phyloP scores from a whole-genome alignment of 1,140 invertebrate species.

The Heliconius hewitsoni region DNA sequence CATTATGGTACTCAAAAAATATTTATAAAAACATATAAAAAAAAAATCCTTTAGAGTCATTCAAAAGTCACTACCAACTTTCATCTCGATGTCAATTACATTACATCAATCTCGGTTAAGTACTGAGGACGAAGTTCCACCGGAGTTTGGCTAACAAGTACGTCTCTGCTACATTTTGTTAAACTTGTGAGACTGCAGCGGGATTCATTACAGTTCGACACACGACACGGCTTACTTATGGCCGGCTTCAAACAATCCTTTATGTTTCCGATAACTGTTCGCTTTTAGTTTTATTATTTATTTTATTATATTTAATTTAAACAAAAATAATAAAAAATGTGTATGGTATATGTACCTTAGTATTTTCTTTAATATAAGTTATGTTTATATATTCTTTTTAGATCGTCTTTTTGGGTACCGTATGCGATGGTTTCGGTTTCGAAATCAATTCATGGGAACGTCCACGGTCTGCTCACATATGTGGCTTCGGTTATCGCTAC shows the following conservation, averaged over 20 bases:
- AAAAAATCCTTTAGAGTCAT: background rate
- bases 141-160: conserved; percentile 5
- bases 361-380: no score
- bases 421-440: background rate
- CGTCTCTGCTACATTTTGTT: background rate
- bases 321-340: no score
- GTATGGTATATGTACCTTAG: no score
- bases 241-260: background rate
- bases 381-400: no score
- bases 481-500: no score
- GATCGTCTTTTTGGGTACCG: background rate
- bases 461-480: no score
- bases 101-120: conserved; percentile 34
- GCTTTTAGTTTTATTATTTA: no score
- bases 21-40: background rate
- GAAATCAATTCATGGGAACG: background rate
- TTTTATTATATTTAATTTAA: no score
- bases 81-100: conserved; percentile 17
- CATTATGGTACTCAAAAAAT: no score
- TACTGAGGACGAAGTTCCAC: background rate
- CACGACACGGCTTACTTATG: background rate
- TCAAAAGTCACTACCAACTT: background rate
- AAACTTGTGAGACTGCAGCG: conserved; percentile 1
- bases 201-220: conserved; percentile 8
- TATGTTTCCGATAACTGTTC: background rate